A percentile compares a stretch with the other conserved stretches of the same genome.
Evolutionary conservation across 2,113 vertebrate genomes (phyloP).

Genomic region (Ophiodon elongatus): DNA sequence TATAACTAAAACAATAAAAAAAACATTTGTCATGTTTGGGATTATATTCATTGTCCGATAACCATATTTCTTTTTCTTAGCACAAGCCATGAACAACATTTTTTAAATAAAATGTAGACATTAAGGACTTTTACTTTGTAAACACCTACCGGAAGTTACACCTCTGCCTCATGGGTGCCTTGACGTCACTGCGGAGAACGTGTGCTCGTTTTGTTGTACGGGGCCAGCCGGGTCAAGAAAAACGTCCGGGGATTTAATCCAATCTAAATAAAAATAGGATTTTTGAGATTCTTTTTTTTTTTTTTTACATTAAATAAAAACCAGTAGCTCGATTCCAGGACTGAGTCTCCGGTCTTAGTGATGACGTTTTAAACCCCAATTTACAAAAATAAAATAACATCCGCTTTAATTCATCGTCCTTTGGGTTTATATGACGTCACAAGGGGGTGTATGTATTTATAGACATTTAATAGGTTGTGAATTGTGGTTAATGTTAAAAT

Average conservation of each 20-base stretch:
- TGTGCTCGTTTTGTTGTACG: constrained; percentile 27
- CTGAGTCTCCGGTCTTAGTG: accelerated
- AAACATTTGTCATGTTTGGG: not conserved
- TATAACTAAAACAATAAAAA: not conserved
- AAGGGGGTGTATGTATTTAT: not conserved
- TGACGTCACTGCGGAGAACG: constrained; percentile 15
- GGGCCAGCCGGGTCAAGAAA: not conserved
- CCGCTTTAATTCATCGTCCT: too few species aligned
- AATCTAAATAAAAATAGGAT: not conserved
- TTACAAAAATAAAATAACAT: not conserved
- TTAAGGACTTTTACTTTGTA: constrained; percentile 38
- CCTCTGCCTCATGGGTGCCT: too few species aligned
- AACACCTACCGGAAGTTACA: accelerated
- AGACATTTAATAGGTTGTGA: not conserved
- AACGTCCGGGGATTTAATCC: not conserved
- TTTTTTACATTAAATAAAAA: not conserved
- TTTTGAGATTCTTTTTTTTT: not conserved
- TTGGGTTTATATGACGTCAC: accelerated
- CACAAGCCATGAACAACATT: too few species aligned
- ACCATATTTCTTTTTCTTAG: not conserved
- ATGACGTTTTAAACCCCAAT: not conserved
- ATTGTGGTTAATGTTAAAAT: not conserved
- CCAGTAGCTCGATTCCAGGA: accelerated
- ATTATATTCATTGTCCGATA: not conserved
- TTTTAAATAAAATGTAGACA: accelerated